Evolutionary conservation across 2,797 vertebrate species (phyloP), one percentile per base, ranked within the genome.

Genomic region (Tokudaia muenninki): DNA sequence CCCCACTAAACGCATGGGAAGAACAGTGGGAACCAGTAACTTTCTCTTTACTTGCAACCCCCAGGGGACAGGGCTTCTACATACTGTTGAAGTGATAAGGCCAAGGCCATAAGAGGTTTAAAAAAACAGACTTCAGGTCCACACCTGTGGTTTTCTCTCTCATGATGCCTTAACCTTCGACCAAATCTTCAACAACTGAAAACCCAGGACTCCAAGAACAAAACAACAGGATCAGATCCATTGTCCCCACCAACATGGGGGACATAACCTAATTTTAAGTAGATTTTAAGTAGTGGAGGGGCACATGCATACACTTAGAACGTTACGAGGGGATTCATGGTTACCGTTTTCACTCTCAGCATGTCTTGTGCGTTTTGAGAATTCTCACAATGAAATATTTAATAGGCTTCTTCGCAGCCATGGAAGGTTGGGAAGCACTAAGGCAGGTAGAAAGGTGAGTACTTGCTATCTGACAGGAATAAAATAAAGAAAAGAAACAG

Each of bases 171-270:
- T 93, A 97, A 96, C 22, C 81, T 96, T 95, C 94, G 37, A 84
- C 90, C 74, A 93, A 83, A 94, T 92, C 83, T 82, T 96, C 92
- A 88, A 96, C 96, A 94, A 92, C 7, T 9, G 90, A 34, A 87
- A 65, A n/a, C 70, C 86, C 37, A 91, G 65, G 16, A 26, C 22
- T 70, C 75, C 55, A 55, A 77, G 34, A 72, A 74, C 41, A 75
- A 77, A 89, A 87, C 34, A 12, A 19, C 50, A 47, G 0, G 0
- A 90, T 94, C 79, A 80, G 63, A 63, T 87, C 86, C 61, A 79
- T 37, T 80, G 67, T 61, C 65, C 82, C 47, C 29, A 72, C 61
- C 24, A n/a, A 90, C 59, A 79, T 22, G 16, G 41, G 41, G 41
- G 41, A 41, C 41, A 41, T 94, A 83, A 78, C 77, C 55, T 74